A percentile compares a stretch with the other conserved stretches of the same genome.
Conservation (phyloP, 1,140 invertebrate genomes). For the Patella vulgata region DNA sequence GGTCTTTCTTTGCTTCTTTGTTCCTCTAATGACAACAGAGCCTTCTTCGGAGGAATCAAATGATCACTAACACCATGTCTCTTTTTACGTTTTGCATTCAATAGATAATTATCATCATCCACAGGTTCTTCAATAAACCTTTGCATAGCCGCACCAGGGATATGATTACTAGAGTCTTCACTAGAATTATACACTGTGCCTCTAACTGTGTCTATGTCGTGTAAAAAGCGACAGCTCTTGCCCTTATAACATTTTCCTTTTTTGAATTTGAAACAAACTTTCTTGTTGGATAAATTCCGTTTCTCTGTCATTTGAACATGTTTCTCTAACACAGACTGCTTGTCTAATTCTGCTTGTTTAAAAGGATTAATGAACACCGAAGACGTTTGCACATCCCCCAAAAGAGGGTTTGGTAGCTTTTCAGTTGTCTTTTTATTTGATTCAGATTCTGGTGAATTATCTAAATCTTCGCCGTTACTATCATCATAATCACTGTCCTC, state of each 20-base stretch:
- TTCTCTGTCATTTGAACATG: conserved; percentile 90
- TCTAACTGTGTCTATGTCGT: conserved; percentile 72
- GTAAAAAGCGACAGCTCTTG: conserved; percentile 91
- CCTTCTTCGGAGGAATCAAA: conserved; percentile 85
- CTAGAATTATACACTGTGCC: neutral
- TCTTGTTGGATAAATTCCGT: conserved; percentile 80
- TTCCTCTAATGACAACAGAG: conserved; percentile 80
- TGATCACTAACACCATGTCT: conserved; percentile 80
- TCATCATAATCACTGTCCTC: too few relatives aligned
- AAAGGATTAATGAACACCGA: conserved; percentile 92
- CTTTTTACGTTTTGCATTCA: conserved; percentile 73
- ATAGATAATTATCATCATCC: conserved; percentile 55
- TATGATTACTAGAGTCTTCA: conserved; percentile 10
- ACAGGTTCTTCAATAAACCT: conserved; percentile 27
- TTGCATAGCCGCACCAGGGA: conserved; percentile 59
- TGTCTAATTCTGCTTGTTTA: conserved; percentile 86
- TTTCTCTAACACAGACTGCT: conserved; percentile 87
- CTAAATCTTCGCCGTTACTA: conserved; percentile 20
- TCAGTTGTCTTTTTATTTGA: conserved; percentile 19
- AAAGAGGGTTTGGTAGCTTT: neutral
- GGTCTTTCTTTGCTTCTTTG: conserved; percentile 70
- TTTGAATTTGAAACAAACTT: conserved; percentile 93
- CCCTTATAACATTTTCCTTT: conserved; percentile 91
- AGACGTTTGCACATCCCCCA: conserved; percentile 19
- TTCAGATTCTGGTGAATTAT: conserved; percentile 60